These are phyloP conservation scores for Lamellibrachia satsuma DNA, from an alignment of 2,888 invertebrate genomes.

Conservation along the genomic window DNA sequence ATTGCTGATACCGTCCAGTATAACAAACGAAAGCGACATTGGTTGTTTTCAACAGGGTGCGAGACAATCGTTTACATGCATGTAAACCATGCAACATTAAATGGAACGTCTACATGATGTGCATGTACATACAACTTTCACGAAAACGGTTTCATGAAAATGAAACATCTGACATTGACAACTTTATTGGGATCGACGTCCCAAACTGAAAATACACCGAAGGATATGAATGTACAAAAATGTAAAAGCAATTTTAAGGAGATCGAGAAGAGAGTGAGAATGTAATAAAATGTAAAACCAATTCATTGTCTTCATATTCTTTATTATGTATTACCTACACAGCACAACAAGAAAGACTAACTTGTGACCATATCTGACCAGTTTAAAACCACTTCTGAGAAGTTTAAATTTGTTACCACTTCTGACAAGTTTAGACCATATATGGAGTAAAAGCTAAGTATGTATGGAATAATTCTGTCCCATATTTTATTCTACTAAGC, in stretches of 20 bases:
- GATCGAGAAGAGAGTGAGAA: not conserved
- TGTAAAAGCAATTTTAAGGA: not conserved
- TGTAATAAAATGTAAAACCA: constrained; percentile 12
- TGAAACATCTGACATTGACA: not conserved
- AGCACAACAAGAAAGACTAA: not conserved
- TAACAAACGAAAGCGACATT: not conserved
- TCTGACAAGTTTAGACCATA: too few relatives aligned
- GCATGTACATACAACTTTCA: not conserved
- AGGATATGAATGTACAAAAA: constrained; percentile 3
- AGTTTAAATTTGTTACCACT: too few relatives aligned
- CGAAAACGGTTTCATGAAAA: not conserved
- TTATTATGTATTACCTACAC: not conserved
- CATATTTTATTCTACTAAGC: too few relatives aligned
- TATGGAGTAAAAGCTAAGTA: too few relatives aligned
- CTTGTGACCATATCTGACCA: not conserved
- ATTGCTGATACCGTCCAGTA: not conserved
- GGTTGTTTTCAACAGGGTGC: not conserved
- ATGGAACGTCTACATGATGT: not conserved
- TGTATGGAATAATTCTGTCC: too few relatives aligned
- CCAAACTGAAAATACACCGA: not conserved
- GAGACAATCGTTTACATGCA: not conserved
- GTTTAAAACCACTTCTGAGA: not conserved
- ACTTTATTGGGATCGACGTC: not conserved
- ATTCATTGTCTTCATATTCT: not conserved
- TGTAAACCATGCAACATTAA: not conserved